Base-by-base conservation (phyloP, 2,797 vertebrate species). In the Melanogrammus aeglefinus region DNA sequence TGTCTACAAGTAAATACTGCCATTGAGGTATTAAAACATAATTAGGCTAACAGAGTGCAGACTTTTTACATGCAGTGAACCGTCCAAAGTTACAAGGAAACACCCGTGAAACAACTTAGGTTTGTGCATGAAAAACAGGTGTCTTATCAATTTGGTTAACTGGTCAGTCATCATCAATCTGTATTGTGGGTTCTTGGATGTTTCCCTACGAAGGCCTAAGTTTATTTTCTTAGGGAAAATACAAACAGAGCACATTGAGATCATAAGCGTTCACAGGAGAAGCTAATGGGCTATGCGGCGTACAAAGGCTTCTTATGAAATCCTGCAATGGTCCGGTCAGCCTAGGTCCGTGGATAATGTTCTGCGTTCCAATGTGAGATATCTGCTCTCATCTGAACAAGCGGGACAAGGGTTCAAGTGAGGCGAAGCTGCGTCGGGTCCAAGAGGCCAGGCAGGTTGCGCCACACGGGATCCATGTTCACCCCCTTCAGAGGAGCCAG, bases 371-470 rank as follows among this genome's bases (percentile, higher is more conserved):
- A 27, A 27, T 66, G 63, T n/a, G 63, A 66, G 63, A 27, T 66
- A 27, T 66, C 73, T 38, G 73, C 75, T 47, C 21, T n/a, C 6
- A 35, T 81, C n/a, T 77, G 47, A 77, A 81, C 44, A 77, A 79
- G 78, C 72, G 35, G 77, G 76, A 83, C 78, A 75, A 81, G 80
- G 82, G 90, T 92, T 93, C 84, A 90, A 82, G 85, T 85, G 83
- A 89, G 88, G 91, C 84, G 82, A 91, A 81, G 76, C 81, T 86
- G 85, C 80, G 86, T 82, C 70, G 6, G 78, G 83, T 89, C 87
- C 88, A 89, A 89, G 78, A 84, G 81, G 78, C 81, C 75, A 80
- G 74, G 77, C 73, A 41, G 75, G 74, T 86, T 86, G 82, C 75
- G 77, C 82, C 82, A 77, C 80, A 82, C 76, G 39, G 76, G 74